A percentile compares a stretch with the other conserved stretches of the same genome.
Conservation (phyloP, 2,113 vertebrate species). For the Psophia crepitans region DNA sequence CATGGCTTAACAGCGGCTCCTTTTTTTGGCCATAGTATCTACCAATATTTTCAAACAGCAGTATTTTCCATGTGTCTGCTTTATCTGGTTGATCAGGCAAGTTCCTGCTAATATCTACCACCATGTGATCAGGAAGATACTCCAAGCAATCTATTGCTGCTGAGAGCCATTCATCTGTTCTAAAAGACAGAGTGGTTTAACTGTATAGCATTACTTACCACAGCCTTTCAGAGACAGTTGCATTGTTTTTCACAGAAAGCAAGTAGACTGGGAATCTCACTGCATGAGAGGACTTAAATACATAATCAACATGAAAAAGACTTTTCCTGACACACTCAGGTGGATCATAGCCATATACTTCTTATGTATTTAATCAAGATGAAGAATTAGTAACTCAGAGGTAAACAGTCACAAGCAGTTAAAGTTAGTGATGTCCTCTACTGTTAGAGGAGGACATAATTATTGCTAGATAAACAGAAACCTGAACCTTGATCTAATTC, state of each 20-base stretch:
- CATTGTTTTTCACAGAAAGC: not conserved
- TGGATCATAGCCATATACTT: not conserved
- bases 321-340: not conserved
- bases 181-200: conserved; percentile 34
- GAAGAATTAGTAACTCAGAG: conserved; percentile 5
- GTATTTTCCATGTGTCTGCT: conserved; percentile 79
- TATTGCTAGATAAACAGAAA: conserved; percentile 11
- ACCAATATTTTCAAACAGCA: conserved; percentile 85
- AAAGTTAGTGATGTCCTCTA: not conserved
- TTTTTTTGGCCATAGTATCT: conserved; percentile 85
- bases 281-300: not conserved
- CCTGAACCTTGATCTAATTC: not conserved
- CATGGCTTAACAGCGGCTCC: conserved; percentile 85
- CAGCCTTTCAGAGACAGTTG: not conserved
- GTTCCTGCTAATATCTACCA: conserved; percentile 91
- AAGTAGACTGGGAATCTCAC: not conserved
- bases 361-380: not conserved
- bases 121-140: conserved; percentile 88
- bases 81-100: conserved; percentile 81
- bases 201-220: not conserved
- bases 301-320: not conserved
- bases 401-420: conserved; percentile 9
- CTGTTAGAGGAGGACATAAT: not conserved
- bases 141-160: conserved; percentile 92
- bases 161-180: conserved; percentile 92